These are phyloP conservation scores for Lophura nycthemera DNA, from an alignment of 2,113 vertebrate species.

Conservation along the genomic window DNA sequence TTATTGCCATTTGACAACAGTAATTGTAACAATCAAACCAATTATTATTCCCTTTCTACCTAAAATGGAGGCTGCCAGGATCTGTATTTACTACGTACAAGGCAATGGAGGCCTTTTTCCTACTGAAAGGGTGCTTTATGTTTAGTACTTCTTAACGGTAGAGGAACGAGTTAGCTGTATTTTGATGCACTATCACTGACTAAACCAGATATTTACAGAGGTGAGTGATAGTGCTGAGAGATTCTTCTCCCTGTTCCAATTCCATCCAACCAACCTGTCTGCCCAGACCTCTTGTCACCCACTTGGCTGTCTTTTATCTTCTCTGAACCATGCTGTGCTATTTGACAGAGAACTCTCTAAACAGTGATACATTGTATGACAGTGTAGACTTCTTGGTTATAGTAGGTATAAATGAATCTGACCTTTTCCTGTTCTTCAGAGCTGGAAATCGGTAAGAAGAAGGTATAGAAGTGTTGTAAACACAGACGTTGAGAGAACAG, in stretches of 20 bases:
- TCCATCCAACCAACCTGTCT: not conserved
- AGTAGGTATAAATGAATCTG: not conserved
- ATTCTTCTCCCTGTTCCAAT: not conserved
- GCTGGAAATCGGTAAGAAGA: not conserved
- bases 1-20: not conserved
- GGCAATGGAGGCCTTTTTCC: not conserved
- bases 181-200: not conserved
- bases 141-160: not conserved
- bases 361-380: not conserved
- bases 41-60: not conserved
- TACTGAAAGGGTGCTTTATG: not conserved
- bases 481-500: not conserved
- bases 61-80: not conserved
- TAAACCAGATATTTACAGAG: accelerated
- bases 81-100: not conserved
- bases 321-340: not conserved
- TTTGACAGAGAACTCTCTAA: not conserved
- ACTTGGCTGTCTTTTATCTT: not conserved
- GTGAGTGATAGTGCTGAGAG: not conserved
- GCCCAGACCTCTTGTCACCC: not conserved
- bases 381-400: not conserved
- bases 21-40: not conserved
- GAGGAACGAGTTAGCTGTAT: not conserved
- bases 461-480: not conserved
- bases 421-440: not conserved